Conservation (phyloP, 2,797 vertebrate genomes). For the Typhlichthys eigenmanni region DNA sequence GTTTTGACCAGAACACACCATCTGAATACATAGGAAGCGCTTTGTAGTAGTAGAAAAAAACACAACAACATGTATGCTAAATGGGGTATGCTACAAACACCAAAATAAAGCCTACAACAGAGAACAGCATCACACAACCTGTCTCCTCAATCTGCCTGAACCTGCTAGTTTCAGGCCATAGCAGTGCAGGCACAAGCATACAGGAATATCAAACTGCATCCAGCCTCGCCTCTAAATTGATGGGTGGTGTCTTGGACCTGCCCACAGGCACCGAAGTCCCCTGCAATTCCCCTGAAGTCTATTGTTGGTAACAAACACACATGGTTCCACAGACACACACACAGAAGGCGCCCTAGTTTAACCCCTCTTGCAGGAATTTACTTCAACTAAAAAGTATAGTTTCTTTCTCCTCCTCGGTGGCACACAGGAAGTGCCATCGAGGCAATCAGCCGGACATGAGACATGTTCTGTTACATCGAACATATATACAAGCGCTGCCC, state of each 20-base stretch:
- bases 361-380: slow-evolving; percentile 72
- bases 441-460: slow-evolving; percentile 14
- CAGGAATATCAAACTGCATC: slow-evolving; percentile 80
- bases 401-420: slow-evolving; percentile 28
- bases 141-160: slow-evolving; percentile 66
- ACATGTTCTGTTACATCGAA: slow-evolving; percentile 29
- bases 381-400: slow-evolving; percentile 37
- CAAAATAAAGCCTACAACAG: slow-evolving; percentile 66
- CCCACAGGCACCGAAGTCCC: slow-evolving; percentile 79
- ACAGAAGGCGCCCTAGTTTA: slow-evolving; percentile 63
- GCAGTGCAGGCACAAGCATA: slow-evolving; percentile 75
- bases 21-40: slow-evolving; percentile 32
- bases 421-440: slow-evolving; percentile 28
- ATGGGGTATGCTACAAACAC: slow-evolving; percentile 36
- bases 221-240: slow-evolving; percentile 81
- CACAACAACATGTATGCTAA: not conserved
- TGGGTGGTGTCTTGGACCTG: slow-evolving; percentile 80
- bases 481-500: not conserved
- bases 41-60: slow-evolving; percentile 17
- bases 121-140: slow-evolving; percentile 74
- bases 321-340: slow-evolving; percentile 28
- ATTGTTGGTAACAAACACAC: slow-evolving; percentile 76
- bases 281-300: slow-evolving; percentile 79
- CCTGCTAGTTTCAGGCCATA: slow-evolving; percentile 72
- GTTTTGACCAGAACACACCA: slow-evolving; percentile 12